These are phyloP conservation scores for Stichopus horrens DNA, from an alignment of 53 echinoderm and acorn worm genomes.

Conservation along the genomic window DNA sequence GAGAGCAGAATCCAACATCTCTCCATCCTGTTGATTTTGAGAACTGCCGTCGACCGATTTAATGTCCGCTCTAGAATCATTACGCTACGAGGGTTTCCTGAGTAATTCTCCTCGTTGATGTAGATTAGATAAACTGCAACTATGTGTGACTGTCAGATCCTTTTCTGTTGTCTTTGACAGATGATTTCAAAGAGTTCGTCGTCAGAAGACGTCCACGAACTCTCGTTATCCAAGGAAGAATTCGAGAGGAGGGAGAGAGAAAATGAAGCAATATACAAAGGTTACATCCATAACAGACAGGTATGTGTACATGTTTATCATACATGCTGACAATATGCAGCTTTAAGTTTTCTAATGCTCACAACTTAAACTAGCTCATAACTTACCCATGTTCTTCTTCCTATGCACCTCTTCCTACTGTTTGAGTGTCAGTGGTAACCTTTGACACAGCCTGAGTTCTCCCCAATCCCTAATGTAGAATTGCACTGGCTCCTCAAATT, in stretches of 20 bases:
- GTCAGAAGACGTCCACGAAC: constrained; percentile 88
- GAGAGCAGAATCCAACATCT: no score
- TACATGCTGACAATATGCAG: no score
- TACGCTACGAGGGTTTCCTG: no score
- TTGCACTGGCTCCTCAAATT: not conserved
- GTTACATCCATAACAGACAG: constrained; percentile 88
- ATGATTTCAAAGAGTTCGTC: constrained; percentile 86
- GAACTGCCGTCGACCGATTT: no score
- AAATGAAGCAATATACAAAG: constrained; percentile 81
- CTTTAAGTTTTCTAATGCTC: no score
- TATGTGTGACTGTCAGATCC: not conserved
- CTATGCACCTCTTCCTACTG: no score
- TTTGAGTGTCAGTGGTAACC: no score
- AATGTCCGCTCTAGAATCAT: no score
- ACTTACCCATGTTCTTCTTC: no score
- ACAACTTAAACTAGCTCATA: no score
- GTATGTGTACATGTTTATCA: constrained; percentile 30
- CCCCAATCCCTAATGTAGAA: not conserved
- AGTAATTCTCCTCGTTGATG: not conserved
- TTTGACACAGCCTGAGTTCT: no score
- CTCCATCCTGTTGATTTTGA: no score
- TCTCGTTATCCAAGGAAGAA: constrained; percentile 85
- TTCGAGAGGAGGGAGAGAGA: constrained; percentile 91
- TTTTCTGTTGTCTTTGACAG: constrained; percentile 37
- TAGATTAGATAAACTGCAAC: not conserved